Evolutionary conservation across 2,113 vertebrate genomes (phyloP), one percentile per base, ranked within the genome.

Genomic region (Scomber colias): DNA sequence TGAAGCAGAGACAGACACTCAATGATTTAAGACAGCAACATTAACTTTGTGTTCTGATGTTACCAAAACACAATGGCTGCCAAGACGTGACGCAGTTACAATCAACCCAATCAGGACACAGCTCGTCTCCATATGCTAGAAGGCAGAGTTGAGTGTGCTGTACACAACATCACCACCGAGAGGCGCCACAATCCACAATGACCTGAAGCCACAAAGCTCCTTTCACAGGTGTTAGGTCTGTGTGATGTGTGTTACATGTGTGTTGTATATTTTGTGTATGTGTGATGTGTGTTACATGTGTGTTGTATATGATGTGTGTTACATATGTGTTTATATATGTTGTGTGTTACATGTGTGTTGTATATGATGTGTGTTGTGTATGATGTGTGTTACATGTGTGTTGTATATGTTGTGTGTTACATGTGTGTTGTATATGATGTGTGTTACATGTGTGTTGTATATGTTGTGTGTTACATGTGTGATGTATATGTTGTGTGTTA

Each of bases 51-150:
- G 62, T 3, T 10, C 48, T 62, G 63, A 57, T 65, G 64, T 75
- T 56, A 72, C 40, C 66, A 75, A 57, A 84, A 67, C 65, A 68
- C 66, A 48, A 49, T 3, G 19, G 3, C 21, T 13, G 62, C 57
- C 51, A 30, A 55, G 5, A 35, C 6, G 17, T 45, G 19, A 51
- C 7, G 19, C 15, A 1, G 5, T 17, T 3, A 64, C 27, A 40
- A 8, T 15, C 46, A 0, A 11, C 6, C 51, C 48, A 70, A 53
- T 65, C 48, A 24, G 48, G 31, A 63, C 4, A 17, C 40, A 30
- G 70, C 59, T 51, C 4, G 12, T 40, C 55, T 46, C 6, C 55
- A 59, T 13, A 15, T 2, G 2, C 3, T 17, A 1, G 15, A 56
- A 63, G 55, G 40, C 11, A 31, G 19, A n/a, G 3, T 21, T 21